Percentiles rank a stretch among this genome's conserved stretches.
Conservation (phyloP, 2,888 invertebrate species). For the Cataglyphis rosenhaueri region DNA sequence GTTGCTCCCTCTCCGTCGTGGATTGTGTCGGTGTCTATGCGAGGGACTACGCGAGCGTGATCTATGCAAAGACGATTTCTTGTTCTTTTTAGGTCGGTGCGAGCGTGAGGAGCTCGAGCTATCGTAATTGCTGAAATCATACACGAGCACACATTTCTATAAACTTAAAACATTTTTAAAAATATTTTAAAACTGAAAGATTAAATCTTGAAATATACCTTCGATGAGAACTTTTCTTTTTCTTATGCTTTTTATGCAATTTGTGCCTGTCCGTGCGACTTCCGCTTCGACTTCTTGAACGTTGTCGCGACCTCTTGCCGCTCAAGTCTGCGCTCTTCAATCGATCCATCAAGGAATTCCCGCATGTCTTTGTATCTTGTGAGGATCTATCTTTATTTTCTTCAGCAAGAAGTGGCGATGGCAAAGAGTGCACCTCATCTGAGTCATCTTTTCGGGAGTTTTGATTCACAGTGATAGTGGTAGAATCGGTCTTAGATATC, state of each 20-base stretch:
- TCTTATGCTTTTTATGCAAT: constrained; percentile 84
- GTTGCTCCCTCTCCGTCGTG: constrained; percentile 78
- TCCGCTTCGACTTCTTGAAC: constrained; percentile 81
- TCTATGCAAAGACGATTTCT: constrained; percentile 82
- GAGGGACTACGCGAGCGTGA: constrained; percentile 82
- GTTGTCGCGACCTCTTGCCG: constrained; percentile 78
- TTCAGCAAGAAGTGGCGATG: constrained; percentile 79
- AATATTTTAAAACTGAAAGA: not conserved
- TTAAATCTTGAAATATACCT: constrained; percentile 80
- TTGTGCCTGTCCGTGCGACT: constrained; percentile 74
- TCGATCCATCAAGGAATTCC: constrained; percentile 81
- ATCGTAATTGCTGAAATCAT: constrained; percentile 77
- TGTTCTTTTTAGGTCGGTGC: constrained; percentile 82
- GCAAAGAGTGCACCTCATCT: constrained; percentile 81
- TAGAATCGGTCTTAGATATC: constrained; percentile 60
- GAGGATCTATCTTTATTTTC: constrained; percentile 66
- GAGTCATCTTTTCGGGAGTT: constrained; percentile 75
- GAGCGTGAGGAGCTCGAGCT: constrained; percentile 81
- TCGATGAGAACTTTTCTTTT: constrained; percentile 86
- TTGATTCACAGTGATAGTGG: constrained; percentile 41
- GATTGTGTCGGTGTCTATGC: constrained; percentile 76
- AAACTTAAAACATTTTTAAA: not conserved
- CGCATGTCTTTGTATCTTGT: constrained; percentile 64
- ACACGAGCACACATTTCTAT: not conserved
- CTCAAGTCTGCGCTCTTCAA: constrained; percentile 80